These are phyloP conservation scores for Hecatera dysodea DNA, from an alignment of 2,888 invertebrate genomes.

Conservation along the genomic window DNA sequence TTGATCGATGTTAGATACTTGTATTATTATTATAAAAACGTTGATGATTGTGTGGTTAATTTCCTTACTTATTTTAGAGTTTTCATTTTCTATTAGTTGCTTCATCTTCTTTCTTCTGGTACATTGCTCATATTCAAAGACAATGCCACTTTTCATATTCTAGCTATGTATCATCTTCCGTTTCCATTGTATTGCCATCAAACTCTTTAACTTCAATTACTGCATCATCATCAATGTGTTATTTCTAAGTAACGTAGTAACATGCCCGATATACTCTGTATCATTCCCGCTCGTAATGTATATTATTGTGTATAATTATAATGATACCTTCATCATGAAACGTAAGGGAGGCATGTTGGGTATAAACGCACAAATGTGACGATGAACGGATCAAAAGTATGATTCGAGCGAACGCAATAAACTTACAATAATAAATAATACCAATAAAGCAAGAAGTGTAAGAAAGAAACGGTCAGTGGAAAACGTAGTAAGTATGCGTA, in stretches of 20 bases:
- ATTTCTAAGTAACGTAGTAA: slow-evolving; percentile 75
- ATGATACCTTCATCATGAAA: slow-evolving; percentile 80
- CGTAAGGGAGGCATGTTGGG: slow-evolving; percentile 72
- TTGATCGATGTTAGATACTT: slow-evolving; percentile 49
- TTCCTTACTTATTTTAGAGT: neutral
- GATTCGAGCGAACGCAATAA: neutral
- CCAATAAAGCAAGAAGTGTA: neutral
- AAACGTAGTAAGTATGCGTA: slow-evolving; percentile 6
- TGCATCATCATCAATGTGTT: slow-evolving; percentile 43
- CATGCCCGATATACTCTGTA: slow-evolving; percentile 80
- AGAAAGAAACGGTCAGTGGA: neutral
- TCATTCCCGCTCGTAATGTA: slow-evolving; percentile 85
- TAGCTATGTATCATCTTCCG: slow-evolving; percentile 24
- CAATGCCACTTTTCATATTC: slow-evolving; percentile 6
- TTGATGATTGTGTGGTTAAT: slow-evolving; percentile 48
- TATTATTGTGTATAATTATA: slow-evolving; percentile 82
- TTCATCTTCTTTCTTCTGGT: slow-evolving; percentile 17
- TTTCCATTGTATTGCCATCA: slow-evolving; percentile 7
- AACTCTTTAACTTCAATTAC: slow-evolving; percentile 1
- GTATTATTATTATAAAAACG: slow-evolving; percentile 36
- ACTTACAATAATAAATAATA: slow-evolving; percentile 1
- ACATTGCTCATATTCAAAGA: slow-evolving; percentile 30
- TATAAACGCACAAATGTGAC: slow-evolving; percentile 57
- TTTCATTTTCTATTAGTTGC: slow-evolving; percentile 6
- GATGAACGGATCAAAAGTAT: slow-evolving; percentile 7